Evolutionary conservation across 2,888 invertebrate species (phyloP).

Genomic region (Nowickia ferox): DNA sequence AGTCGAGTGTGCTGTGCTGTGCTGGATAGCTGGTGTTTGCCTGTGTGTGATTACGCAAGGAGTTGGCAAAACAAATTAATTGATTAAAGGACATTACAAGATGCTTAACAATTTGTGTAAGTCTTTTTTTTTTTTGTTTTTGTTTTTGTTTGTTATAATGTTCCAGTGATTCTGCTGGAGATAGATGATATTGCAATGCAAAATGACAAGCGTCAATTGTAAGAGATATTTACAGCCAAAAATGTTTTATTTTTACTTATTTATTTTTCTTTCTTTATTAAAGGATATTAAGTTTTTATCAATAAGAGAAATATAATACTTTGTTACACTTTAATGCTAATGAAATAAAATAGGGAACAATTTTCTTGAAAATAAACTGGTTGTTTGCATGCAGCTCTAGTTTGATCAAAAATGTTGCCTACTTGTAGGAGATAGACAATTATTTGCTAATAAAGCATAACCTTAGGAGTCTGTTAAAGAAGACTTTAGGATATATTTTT

Average conservation of each 20-base stretch:
- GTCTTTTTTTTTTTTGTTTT: conserved; percentile 14
- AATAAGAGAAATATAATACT: conserved; percentile 12
- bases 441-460: background rate
- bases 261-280: background rate
- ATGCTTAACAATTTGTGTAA: conserved; percentile 69
- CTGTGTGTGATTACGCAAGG: conserved; percentile 50
- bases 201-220: conserved; percentile 74
- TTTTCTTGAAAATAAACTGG: background rate
- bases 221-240: conserved; percentile 67
- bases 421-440: background rate
- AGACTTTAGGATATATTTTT: no score
- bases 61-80: conserved; percentile 74
- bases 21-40: conserved; percentile 1
- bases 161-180: conserved; percentile 38
- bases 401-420: conserved; percentile 8
- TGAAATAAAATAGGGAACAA: background rate
- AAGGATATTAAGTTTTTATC: conserved; percentile 6
- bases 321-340: conserved; percentile 3
- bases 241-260: background rate
- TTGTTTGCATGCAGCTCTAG: no score
- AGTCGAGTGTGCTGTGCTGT: background rate
- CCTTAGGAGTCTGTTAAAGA: background rate
- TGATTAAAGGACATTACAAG: conserved; percentile 75
- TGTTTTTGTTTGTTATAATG: background rate
- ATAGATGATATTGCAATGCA: conserved; percentile 70